Percentiles rank a stretch among this genome's conserved stretches.
Conservation (phyloP, 2,797 vertebrate genomes). For the Cephalopachus bancanus region DNA sequence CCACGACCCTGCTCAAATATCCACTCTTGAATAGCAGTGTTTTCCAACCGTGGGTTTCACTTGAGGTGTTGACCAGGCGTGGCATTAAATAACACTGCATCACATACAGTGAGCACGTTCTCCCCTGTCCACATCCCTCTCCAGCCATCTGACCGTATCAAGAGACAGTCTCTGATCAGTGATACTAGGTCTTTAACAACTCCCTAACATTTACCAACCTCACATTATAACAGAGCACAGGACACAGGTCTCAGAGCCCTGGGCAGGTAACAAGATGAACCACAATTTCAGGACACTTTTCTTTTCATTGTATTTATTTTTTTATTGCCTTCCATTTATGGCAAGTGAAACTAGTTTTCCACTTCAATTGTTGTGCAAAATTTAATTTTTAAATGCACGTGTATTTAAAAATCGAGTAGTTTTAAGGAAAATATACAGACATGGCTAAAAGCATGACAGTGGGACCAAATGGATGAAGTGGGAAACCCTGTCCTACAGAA, state of each 20-base stretch:
- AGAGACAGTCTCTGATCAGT: neutral
- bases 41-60: neutral
- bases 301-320: neutral
- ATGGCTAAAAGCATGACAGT: neutral
- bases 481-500: neutral
- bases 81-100: neutral
- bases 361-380: neutral
- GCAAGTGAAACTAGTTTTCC: neutral
- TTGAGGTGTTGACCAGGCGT: neutral
- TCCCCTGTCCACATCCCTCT: neutral
- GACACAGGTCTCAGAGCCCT: neutral
- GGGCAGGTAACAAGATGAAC: neutral
- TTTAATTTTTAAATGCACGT: neutral
- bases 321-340: neutral
- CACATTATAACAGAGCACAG: neutral
- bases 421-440: neutral
- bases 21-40: rapidly evolving
- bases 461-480: too few relatives aligned
- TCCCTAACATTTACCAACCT: neutral
- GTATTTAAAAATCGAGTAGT: neutral
- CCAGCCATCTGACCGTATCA: neutral
- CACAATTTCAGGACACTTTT: neutral
- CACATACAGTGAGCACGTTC: rapidly evolving
- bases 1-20: neutral
- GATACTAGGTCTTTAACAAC: neutral